Base-by-base conservation (phyloP, 2,888 invertebrate species). In the Pristionchus arcanus region DNA sequence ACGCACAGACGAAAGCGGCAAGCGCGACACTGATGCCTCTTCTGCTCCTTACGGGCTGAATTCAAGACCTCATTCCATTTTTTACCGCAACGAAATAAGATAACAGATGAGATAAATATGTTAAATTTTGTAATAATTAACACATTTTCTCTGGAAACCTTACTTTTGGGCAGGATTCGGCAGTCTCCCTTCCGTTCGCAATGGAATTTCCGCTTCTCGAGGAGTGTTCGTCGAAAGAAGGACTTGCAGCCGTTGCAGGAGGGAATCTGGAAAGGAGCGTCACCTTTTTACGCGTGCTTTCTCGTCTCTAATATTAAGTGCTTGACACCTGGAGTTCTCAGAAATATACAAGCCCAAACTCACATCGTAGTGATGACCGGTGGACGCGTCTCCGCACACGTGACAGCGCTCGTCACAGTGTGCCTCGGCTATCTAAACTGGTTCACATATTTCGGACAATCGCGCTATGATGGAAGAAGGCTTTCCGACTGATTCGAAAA, bases 161-260 rank as follows among this genome's bases (percentile, higher is more conserved):
- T 16, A 71, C 71, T 31, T 71, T 71, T 71, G 2, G 71, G 71
- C 7, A 5, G 34, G 15, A 71, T 34, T 31, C 13, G 1, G 71
- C 71, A 71, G 71, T 34, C 16, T 15, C 71, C 71, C 21, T 31
- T 34, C 1, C 71, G 13, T 31, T 71, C 71, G 7, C 71, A 71
- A 34, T 11, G 31, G 34, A 31, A 71, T 4, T 21, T 31, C 0
- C 71, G 71, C 21, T 34, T 13, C 31, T 71, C 71, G 34, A 71
- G 71, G 34, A 71, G 71, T 19, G 71, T 71, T 0, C 71, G 71
- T 34, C 71, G 71, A 31, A 71, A 71, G 71, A 71, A 71, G 34
- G 71, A 71, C 34, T 71, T 71, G 71, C 71, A 71, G 34, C 71
- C 71, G 31, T 71, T 71, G 34, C 71, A 71, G 2, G 71, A 71